Evolutionary conservation across 2,797 vertebrate species (phyloP), one percentile per base, ranked within the genome.

Genomic region (Mico argentatus): DNA sequence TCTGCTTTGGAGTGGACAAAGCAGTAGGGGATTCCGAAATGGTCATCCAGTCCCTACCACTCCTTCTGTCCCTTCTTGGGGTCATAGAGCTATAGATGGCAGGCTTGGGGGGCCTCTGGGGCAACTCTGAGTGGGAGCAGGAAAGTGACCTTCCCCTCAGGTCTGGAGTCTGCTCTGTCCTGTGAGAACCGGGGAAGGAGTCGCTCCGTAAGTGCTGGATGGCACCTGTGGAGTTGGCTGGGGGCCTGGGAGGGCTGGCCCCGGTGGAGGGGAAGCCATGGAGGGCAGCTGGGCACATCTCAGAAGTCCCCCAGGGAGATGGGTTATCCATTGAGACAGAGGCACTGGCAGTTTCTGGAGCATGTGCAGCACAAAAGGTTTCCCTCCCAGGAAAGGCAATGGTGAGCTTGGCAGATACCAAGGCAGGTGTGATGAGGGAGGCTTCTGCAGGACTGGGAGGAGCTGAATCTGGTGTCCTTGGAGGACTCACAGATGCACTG

Each of bases 71-170:
- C 95, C 97, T 95, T 88, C 79, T 90, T 50, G 96, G 97, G 22
- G 36, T 94, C 85, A 93, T 20, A 55, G 97, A 97, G 77, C 80
- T 96, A 80, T 70, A 88, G 81, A 61, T 14, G 0, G 80, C 26
- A 15, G 41, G 26, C 12, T 88, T 95, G 27, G 92, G 91, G 5
- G 36, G 83, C 59, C 97, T 98, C 44, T 96, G 97, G 48, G 96
- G 86, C 95, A 96, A 79, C 76, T 98, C 98, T 14, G 80, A 46
- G 22, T 97, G 97, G 67, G 88, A 97, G 36, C 94, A 87, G 44
- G 98, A 97, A n/a, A 96, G 97, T 0, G 98, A 97, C 73, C 89
- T 77, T 86, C 96, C 93, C 41, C 30, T 90, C 82, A 93, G 94
- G 67, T 94, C 92, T 19, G 94, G 85, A 2, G 76, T 36, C 64